phyloP scores from a whole-genome alignment of 2,888 invertebrate species.

The Catocala nupta region DNA sequence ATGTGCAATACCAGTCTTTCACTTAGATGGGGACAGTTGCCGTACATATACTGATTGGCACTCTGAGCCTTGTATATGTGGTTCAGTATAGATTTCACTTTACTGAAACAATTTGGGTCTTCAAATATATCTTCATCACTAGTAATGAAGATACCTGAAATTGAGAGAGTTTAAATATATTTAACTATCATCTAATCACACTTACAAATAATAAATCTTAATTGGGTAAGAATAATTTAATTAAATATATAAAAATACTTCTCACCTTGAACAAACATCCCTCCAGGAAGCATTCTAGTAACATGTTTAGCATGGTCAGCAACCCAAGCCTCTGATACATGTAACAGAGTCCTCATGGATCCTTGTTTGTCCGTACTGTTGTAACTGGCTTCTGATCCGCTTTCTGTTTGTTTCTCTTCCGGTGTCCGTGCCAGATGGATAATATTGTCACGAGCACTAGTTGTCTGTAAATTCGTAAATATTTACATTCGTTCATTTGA shows the following conservation, averaged over 20 bases:
- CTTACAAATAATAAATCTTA: background rate
- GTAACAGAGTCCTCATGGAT: conserved; percentile 81
- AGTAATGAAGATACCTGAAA: conserved; percentile 91
- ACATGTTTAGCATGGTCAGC: conserved; percentile 95
- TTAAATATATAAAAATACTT: background rate
- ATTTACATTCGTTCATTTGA: background rate
- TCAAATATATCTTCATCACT: conserved; percentile 89
- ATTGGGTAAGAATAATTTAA: background rate
- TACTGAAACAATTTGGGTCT: conserved; percentile 85
- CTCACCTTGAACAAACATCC: conserved; percentile 93
- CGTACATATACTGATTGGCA: conserved; percentile 88
- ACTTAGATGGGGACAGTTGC: conserved; percentile 80
- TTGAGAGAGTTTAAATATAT: background rate
- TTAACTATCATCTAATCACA: too few relatives aligned
- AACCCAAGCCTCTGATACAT: conserved; percentile 90
- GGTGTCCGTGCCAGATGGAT: conserved; percentile 94
- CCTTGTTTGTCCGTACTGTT: conserved; percentile 67
- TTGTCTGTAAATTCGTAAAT: conserved; percentile 78
- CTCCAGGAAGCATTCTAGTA: conserved; percentile 96
- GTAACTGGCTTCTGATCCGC: conserved; percentile 67
- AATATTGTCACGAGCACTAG: conserved; percentile 90
- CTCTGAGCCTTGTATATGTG: conserved; percentile 87
- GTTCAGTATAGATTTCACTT: conserved; percentile 87
- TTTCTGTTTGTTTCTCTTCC: conserved; percentile 79
- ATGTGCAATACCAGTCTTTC: conserved; percentile 90